Base-by-base conservation (phyloP, 2,113 vertebrate genomes). In the Aix galericulata region DNA sequence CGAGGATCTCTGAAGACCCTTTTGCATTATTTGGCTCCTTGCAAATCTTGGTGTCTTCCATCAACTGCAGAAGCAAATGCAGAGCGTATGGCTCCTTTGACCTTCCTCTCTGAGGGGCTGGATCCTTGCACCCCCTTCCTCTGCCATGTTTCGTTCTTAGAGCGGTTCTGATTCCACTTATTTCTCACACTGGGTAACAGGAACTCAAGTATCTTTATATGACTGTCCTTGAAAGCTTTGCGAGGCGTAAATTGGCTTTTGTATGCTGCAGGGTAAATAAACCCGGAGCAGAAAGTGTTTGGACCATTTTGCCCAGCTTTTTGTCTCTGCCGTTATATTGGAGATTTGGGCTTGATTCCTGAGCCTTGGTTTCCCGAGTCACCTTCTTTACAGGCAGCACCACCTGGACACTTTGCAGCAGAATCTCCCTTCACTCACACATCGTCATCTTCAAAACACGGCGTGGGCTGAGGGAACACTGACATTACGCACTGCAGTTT, bases 121-220 rank as follows among this genome's bases (percentile, higher is more conserved):
- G 34, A 34, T 83, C 76, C 58, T 8, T 76, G 34, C 58, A 8
- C 73, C 34, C 15, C 20, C 44, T 86, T 96, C 89, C 71, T 23
- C 64, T 66, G 75, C 67, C 80, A 2, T 71, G 89, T 96, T 95
- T 96, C 27, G 1, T 80, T 96, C 75, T 94, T 80, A 95, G 38
- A 86, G 32, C 67, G 48, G 75, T 64, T 40, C 79, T 92, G 67
- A 72, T 94, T 85, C 84, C 40, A 58, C 34, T 90, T 91, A 34
- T 8, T 91, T 90, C 85, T 94, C 82, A 50, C 5, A 8, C 26
- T 88, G 44, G 75, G 14, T 69, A 82, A 91, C 84, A 84, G 74
- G 87, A 94, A 94, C 90, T 95, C 2, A 0, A 53, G 73, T 44
- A 66, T 93, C 56, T 91, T 34, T 27, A 40, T 63, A 58, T 40